Evolutionary conservation across 1,140 invertebrate species (phyloP).

Genomic region (Heliconius melpomene): DNA sequence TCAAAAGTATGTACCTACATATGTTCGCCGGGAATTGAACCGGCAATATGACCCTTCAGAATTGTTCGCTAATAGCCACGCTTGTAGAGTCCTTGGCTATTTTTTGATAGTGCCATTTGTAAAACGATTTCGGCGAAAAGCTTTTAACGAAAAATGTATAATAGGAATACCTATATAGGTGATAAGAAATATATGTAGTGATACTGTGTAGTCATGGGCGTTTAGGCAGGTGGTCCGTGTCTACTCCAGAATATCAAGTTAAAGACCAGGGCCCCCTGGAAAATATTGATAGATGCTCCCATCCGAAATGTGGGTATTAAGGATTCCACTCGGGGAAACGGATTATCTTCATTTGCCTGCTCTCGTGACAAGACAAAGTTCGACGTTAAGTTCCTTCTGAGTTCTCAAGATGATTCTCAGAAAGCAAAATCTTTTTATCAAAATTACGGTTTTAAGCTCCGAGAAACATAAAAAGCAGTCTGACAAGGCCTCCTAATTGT

Average conservation of each 20-base stretch:
- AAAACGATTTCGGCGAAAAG: neutral
- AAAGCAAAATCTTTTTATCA: neutral
- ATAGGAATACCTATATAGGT: neutral
- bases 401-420: too few relatives aligned
- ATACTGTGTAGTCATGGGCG: too few relatives aligned
- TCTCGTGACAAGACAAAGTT: too few relatives aligned
- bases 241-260: too few relatives aligned
- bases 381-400: too few relatives aligned
- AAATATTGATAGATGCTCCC: too few relatives aligned
- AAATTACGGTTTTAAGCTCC: neutral
- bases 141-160: neutral
- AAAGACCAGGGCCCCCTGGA: too few relatives aligned
- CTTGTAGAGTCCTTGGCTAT: neutral
- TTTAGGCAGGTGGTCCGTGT: too few relatives aligned
- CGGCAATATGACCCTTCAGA: conserved; percentile 27
- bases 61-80: conserved; percentile 13
- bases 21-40: conserved; percentile 26
- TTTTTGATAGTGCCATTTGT: neutral
- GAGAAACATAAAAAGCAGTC: conserved; percentile 36
- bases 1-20: conserved; percentile 9
- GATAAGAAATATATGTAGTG: too few relatives aligned
- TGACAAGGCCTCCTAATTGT: conserved; percentile 62
- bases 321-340: too few relatives aligned
- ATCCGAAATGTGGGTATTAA: too few relatives aligned
- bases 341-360: too few relatives aligned